Base-by-base conservation (phyloP, 2,888 invertebrate genomes). In the Drosophila acutilabella region DNA sequence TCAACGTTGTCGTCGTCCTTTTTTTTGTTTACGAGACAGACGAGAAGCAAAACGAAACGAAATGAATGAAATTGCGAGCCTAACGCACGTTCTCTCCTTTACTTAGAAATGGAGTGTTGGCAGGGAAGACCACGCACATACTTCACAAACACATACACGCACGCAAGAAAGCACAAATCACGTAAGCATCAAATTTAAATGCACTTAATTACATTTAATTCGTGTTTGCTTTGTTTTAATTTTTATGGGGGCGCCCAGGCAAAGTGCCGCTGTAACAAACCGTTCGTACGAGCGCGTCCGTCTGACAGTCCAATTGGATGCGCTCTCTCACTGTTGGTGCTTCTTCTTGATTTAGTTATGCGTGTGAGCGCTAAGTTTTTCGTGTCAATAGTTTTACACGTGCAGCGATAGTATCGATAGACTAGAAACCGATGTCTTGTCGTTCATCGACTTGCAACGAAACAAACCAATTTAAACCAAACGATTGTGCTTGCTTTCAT, bases 141-240 rank as follows among this genome's bases (percentile, higher is more conserved):
- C 30, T 30, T 64, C 47, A 57, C 54, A 51, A 33, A 23, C n/a
- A 74, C 69, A 54, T 57, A 45, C 57, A 64, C 56, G 54, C 36
- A 50, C 58, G 38, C 57, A 51, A 45, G 18, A 23, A 56, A 45
- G 58, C 42, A 76, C 65, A 79, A 75, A 81, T 75, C 81, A 78
- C 84, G 81, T 81, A 75, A 78, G 81, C 81, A 72, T 71, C 68
- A 72, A 80, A 82, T 72, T 80, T 67, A 82, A 82, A 85, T 85
- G 76, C 80, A 81, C 70, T 81, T 81, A 85, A 85, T 80, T 81
- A 81, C 66, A 76, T 79, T 81, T 78, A 75, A 75, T 81, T 75
- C 51, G 71, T 65, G 64, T 66, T 78, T 71, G 71, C 69, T 64
- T 69, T 74, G 66, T 73, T 81, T 74, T 60, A 78, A 67, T 71